These are phyloP conservation scores for Camponotus floridanus DNA, from an alignment of 1,140 invertebrate species.

Conservation along the genomic window DNA sequence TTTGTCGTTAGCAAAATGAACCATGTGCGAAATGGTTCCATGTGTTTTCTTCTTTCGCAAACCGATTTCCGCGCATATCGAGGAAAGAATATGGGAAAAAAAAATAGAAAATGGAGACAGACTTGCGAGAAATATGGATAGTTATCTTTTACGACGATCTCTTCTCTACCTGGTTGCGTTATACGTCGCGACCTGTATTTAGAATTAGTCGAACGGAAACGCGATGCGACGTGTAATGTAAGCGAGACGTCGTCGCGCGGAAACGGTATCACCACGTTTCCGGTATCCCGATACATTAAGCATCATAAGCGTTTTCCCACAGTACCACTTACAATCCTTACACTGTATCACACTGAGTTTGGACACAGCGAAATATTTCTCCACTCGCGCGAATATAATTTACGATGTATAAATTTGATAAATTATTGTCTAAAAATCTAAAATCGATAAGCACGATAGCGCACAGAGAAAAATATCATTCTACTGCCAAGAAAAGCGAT, in stretches of 20 bases:
- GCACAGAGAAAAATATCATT: no score
- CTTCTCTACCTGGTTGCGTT: not conserved
- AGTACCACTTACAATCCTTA: conserved; percentile 23
- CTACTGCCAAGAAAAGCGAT: no score
- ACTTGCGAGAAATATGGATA: not conserved
- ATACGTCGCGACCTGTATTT: conserved; percentile 31
- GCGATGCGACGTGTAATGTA: conserved; percentile 4
- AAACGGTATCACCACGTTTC: conserved; percentile 33
- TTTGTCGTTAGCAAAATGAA: not conserved
- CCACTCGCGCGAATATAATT: not conserved
- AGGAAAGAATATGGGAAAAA: not conserved
- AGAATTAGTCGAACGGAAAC: conserved; percentile 67
- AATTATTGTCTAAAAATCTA: conserved; percentile 9
- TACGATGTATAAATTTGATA: conserved; percentile 19
- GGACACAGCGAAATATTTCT: not conserved
- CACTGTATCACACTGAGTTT: not conserved
- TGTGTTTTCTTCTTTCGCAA: conserved; percentile 33
- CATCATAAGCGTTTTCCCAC: conserved; percentile 25
- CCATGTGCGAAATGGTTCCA: not conserved
- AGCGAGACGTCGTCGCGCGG: conserved; percentile 10
- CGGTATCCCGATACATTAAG: conserved; percentile 17
- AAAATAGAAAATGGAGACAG: not conserved
- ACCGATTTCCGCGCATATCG: not conserved
- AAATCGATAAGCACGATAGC: not conserved
- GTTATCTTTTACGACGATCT: conserved; percentile 35